Evolutionary conservation across 2,888 invertebrate genomes (phyloP).

Genomic region (Aporophyla nigra): DNA sequence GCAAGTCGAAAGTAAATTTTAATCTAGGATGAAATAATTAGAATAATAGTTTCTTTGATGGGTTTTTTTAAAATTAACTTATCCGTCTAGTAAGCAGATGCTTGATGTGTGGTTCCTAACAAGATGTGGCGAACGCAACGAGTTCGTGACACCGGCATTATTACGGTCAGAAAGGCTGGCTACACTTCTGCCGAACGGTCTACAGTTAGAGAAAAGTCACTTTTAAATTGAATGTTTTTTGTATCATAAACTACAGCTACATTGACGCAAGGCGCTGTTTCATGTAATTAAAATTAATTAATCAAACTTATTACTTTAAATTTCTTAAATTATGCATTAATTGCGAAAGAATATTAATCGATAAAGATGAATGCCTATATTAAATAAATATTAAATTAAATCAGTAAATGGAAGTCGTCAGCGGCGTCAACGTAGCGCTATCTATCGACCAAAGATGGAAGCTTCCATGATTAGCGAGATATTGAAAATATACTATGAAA

Average conservation of each 20-base stretch:
- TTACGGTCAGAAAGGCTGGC: constrained; percentile 31
- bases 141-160: constrained; percentile 14
- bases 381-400: constrained; percentile 58
- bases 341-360: constrained; percentile 48
- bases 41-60: constrained; percentile 57
- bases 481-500: constrained; percentile 62
- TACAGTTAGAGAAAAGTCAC: constrained; percentile 60
- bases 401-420: constrained; percentile 37
- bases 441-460: constrained; percentile 60
- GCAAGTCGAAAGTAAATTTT: constrained; percentile 58
- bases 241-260: constrained; percentile 48
- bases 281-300: constrained; percentile 53
- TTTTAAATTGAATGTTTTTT: constrained; percentile 33
- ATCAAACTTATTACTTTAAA: constrained; percentile 54
- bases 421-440: constrained; percentile 51
- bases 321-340: constrained; percentile 59
- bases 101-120: constrained; percentile 44
- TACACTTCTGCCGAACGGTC: constrained; percentile 9
- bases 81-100: constrained; percentile 54
- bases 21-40: constrained; percentile 53
- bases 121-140: constrained; percentile 8
- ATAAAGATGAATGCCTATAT: constrained; percentile 38
- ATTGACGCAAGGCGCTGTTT: constrained; percentile 48
- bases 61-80: constrained; percentile 56
- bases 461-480: constrained; percentile 61